phyloP scores from a whole-genome alignment of 2,113 vertebrate genomes.

The Sardina pilchardus region DNA sequence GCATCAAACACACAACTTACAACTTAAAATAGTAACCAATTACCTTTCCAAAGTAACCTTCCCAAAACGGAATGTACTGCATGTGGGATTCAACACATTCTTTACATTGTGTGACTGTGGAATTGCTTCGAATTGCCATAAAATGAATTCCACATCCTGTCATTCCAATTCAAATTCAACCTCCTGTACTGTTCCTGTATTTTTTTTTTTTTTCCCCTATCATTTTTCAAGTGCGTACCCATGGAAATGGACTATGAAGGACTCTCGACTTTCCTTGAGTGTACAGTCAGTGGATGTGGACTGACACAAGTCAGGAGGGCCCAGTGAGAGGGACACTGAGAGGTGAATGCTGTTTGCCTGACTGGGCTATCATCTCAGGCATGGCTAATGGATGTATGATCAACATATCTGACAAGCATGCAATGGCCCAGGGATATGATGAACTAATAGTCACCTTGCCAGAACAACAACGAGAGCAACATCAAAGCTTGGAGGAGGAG shows the following conservation, averaged over 20 bases:
- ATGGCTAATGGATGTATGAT: not conserved
- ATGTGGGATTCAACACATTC: too few species aligned
- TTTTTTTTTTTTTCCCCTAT: too few species aligned
- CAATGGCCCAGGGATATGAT: not conserved
- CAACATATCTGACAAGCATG: conserved; percentile 10
- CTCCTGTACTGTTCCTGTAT: too few species aligned
- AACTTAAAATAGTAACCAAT: too few species aligned
- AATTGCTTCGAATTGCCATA: too few species aligned
- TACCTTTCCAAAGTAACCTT: too few species aligned
- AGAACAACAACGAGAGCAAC: not conserved
- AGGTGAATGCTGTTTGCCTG: not conserved
- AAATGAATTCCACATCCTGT: too few species aligned
- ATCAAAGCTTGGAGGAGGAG: not conserved
- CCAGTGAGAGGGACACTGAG: not conserved
- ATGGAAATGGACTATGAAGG: not conserved
- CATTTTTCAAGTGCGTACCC: too few species aligned
- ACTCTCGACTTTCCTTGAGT: not conserved
- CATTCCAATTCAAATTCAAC: too few species aligned
- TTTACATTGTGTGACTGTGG: too few species aligned
- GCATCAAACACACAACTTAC: too few species aligned
- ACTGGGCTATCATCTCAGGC: not conserved
- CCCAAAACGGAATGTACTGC: too few species aligned
- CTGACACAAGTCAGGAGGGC: not conserved
- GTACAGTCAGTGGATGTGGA: not conserved
- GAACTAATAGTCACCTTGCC: not conserved